Evolutionary conservation across 2,888 invertebrate genomes (phyloP).

Genomic region (Euplagia quadripunctaria): DNA sequence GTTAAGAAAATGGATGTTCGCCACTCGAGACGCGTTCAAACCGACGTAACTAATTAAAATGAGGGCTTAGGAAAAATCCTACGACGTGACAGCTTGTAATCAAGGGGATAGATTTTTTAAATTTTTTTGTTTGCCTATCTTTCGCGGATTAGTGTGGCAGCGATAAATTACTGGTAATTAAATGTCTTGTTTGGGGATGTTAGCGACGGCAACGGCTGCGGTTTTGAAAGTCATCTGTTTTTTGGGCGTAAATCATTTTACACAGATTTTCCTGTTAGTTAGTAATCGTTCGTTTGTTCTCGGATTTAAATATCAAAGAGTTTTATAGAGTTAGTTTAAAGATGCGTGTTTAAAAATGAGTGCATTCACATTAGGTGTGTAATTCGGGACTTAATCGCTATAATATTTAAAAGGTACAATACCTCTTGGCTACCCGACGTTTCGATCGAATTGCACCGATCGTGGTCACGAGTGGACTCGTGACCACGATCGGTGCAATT

Average conservation of each 20-base stretch:
- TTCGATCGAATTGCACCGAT: no score
- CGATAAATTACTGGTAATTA: conserved; percentile 85
- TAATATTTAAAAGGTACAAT: no score
- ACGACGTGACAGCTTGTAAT: conserved; percentile 87
- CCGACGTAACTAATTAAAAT: conserved; percentile 83
- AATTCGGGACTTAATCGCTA: no score
- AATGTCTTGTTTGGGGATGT: conserved; percentile 75
- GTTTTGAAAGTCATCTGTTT: conserved; percentile 48
- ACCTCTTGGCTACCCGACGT: no score
- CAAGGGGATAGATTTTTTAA: conserved; percentile 83
- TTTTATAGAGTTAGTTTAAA: neutral
- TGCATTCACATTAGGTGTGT: neutral
- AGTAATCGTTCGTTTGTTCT: conserved; percentile 10
- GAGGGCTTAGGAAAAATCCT: conserved; percentile 85
- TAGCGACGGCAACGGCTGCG: conserved; percentile 50
- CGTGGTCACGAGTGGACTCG: no score
- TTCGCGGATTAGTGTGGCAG: conserved; percentile 78
- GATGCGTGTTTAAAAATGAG: neutral
- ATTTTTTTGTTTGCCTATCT: conserved; percentile 70
- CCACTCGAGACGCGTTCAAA: conserved; percentile 65
- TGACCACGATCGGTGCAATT: no score
- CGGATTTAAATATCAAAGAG: neutral
- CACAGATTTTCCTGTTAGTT: conserved; percentile 48
- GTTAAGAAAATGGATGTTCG: conserved; percentile 84
- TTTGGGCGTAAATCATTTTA: conserved; percentile 60